Base-by-base conservation (phyloP, 2,888 invertebrate genomes). In the Chalcosyrphus nemorum region DNA sequence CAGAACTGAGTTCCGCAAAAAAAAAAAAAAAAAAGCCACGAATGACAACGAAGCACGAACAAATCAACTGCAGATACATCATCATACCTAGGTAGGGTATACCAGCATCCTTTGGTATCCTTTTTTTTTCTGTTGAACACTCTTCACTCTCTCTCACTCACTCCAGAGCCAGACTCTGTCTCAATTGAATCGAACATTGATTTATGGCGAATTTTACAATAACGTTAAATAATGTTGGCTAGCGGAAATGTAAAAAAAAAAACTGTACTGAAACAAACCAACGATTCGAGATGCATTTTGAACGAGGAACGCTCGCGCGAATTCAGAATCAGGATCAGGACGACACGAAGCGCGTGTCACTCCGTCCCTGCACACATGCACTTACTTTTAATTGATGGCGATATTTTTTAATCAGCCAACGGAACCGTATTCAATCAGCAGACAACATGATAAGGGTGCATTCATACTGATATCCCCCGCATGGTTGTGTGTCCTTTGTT, bases 401-500 rank as follows among this genome's bases (percentile, higher is more conserved):
- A 84, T 84, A 78, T 80, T 84, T 84, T 84, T 84, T 84, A 84
- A 84, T 84, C 84, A 75, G 78, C 74, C 72, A 84, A 80, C 84
- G 63, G 84, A 84, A 84, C 74, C 70, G 78, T 84, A 74, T 84
- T 84, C 84, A 84, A 84, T 84, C 84, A 84, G 74, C 68, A 84
- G 56, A 35, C 29, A 65, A 84, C 74, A 78, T 41, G 84, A 84
- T 84, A 84, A 84, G 84, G 84, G 84, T 84, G 68, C 78, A 77
- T 72, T 84, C 74, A 68, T 59, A 77, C 50, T 65, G 47, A 78
- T 47, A 52, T 61, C 75, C 68, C 56, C 2, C 35, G 32, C 61
- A 47, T 19, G 9, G 24, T 76, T 76, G 61, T 54, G 43, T 19
- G 29, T 61, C 54, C 54, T 56, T 70, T 68, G 29, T 68, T 59